Evolutionary conservation across 2,888 invertebrate genomes (phyloP), one percentile per base, ranked within the genome.

Genomic region (Gisinianus flammeolus): DNA sequence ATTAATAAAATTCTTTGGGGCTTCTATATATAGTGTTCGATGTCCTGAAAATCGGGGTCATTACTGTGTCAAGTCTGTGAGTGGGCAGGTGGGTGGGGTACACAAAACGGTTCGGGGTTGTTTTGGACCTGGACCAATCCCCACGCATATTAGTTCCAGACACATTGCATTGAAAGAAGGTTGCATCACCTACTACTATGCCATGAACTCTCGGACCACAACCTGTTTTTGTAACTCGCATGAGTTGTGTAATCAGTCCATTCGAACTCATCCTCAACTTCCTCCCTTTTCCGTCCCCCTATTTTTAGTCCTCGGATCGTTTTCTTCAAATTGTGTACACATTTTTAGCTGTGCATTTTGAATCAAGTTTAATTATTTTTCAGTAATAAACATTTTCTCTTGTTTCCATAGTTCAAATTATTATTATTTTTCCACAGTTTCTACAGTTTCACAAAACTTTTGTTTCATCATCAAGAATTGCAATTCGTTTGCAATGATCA

Each of bases 11-110:
- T n/a, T 54, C 54, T n/a, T 54, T 16, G 3, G 16, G 22, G 0
- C 62, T 28, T 62, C 6, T 26, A 10, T 6, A 2, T 26, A 62
- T 62, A 73, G 73, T 22, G 56, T 62, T 16, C 30, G 35, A 62
- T 73, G 73, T n/a, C 58, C 73, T 0, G 73, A 62, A 33, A 73
- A 33, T 24, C 31, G 62, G 24, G 73, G 73, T 33, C 73, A 73
- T n/a, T 73, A 31, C 62, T 73, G 73, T 62, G 33, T 33, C 58
- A 73, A 73, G 24, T 73, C 62, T 26, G 33, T 62, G 8, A 30
- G 24, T 16, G 24, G 31, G 10, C 24, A 62, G 5, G 30, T 19
- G 4, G 2, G 2, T 12, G 33, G 33, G 1, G 19, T 26, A 24
- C 8, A 28, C 5, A 56, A 30, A 56, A 67, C 67, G 12, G 24